These are phyloP conservation scores for Ferdinandea cuprea DNA, from an alignment of 2,888 invertebrate genomes.

Conservation along the genomic window DNA sequence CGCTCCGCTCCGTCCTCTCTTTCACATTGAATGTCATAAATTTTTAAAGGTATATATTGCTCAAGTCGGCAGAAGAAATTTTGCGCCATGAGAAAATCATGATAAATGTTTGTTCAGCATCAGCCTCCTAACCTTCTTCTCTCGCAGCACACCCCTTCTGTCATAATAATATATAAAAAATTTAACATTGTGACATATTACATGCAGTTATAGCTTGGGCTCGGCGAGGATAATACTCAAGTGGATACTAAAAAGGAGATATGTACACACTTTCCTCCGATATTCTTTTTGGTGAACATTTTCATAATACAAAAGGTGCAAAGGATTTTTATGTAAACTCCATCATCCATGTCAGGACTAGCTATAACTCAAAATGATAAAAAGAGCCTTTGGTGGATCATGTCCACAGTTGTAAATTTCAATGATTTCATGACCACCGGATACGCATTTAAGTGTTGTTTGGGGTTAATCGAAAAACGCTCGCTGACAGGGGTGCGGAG, in stretches of 20 bases:
- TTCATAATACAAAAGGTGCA: constrained; percentile 12
- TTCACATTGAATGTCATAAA: constrained; percentile 38
- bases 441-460: too few species aligned
- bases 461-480: too few species aligned
- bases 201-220: constrained; percentile 27
- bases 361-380: constrained; percentile 12
- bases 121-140: constrained; percentile 5
- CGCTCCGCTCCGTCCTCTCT: constrained; percentile 24
- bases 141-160: constrained; percentile 8
- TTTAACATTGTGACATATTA: constrained; percentile 35
- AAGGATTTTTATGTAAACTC: background rate
- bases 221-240: constrained; percentile 15
- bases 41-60: constrained; percentile 52
- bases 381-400: constrained; percentile 1
- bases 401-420: constrained; percentile 1
- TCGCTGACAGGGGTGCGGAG: too few species aligned
- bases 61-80: constrained; percentile 46
- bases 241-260: constrained; percentile 17
- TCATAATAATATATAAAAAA: constrained; percentile 45
- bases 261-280: constrained; percentile 26
- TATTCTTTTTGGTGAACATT: constrained; percentile 17
- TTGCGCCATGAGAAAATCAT: constrained; percentile 45
- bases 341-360: constrained; percentile 2
- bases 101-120: constrained; percentile 54
- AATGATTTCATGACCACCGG: background rate